Evolutionary conservation across 2,888 invertebrate genomes (phyloP).

Genomic region (Andrena trimmerana): DNA sequence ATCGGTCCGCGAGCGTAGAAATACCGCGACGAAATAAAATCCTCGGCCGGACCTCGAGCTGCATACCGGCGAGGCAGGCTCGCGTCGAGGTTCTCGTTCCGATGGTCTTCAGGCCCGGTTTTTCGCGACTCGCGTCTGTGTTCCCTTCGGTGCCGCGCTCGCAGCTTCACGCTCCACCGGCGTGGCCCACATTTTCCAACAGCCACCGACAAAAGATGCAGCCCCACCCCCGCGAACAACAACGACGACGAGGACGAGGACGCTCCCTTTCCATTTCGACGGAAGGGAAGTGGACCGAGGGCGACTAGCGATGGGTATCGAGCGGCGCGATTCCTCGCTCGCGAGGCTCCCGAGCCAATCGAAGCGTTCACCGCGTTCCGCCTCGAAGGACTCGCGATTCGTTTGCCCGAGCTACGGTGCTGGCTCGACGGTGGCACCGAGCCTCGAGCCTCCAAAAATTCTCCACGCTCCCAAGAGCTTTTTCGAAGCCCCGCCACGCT

Average conservation of each 20-base stretch:
- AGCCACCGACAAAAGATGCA: constrained; percentile 40
- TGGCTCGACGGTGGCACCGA: not conserved
- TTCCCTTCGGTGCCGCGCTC: not conserved
- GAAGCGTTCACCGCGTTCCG: not conserved
- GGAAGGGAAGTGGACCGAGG: constrained; percentile 19
- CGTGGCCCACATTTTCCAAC: constrained; percentile 49
- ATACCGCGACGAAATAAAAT: constrained; percentile 23
- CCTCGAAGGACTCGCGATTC: not conserved
- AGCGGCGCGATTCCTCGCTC: not conserved
- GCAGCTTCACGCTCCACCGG: constrained; percentile 36
- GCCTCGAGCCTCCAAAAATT: not conserved
- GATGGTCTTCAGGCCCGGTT: constrained; percentile 7
- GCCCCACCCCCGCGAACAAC: constrained; percentile 1
- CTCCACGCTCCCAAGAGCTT: not conserved
- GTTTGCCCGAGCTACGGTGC: not conserved
- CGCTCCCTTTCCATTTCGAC: constrained; percentile 1
- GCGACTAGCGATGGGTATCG: constrained; percentile 20
- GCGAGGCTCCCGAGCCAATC: not conserved
- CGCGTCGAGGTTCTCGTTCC: constrained; percentile 11
- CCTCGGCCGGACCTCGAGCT: constrained; percentile 26
- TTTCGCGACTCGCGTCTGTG: not conserved
- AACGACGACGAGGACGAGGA: constrained; percentile 20
- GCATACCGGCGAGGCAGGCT: not conserved
- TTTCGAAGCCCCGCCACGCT: not conserved
- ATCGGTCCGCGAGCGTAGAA: constrained; percentile 36